Conservation (phyloP, 2,888 invertebrate species). For the Deroplatys truncata region DNA sequence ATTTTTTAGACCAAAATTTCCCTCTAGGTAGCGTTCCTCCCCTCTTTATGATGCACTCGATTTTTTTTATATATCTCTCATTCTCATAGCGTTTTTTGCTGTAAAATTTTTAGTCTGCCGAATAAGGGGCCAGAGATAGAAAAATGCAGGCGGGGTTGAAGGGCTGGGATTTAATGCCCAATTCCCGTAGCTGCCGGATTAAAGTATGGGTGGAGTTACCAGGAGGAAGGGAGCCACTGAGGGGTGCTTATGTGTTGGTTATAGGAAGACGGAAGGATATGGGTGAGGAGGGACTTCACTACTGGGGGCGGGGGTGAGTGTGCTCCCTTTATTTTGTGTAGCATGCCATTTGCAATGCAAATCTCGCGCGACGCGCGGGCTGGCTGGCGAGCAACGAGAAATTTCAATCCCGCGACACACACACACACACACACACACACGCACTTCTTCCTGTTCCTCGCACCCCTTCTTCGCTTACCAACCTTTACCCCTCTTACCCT, state of each 20-base stretch:
- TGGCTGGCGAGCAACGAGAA: not conserved
- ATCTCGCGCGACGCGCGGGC: constrained; percentile 12
- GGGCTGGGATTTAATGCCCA: constrained; percentile 8
- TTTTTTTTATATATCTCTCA: not conserved
- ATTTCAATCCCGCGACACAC: constrained; percentile 20
- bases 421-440: not conserved
- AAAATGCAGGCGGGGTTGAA: not conserved
- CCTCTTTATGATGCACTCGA: not conserved
- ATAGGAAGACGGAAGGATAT: not conserved
- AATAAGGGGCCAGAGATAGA: not conserved
- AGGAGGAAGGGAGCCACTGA: not conserved
- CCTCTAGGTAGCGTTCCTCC: not conserved
- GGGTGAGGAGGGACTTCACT: not conserved
- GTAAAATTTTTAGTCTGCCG: not conserved
- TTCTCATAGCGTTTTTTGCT: not conserved
- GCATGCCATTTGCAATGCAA: constrained; percentile 27
- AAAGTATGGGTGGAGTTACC: constrained; percentile 4
- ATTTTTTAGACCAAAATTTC: not conserved
- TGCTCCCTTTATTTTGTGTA: constrained; percentile 18
- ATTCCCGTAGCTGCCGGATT: constrained; percentile 7
- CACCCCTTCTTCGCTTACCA: not conserved
- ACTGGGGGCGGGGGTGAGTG: not conserved
- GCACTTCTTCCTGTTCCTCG: not conserved
- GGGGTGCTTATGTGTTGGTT: constrained; percentile 6
- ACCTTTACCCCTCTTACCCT: not conserved